Base-by-base conservation (phyloP, 2,888 invertebrate genomes). In the Dryobota labecula region DNA sequence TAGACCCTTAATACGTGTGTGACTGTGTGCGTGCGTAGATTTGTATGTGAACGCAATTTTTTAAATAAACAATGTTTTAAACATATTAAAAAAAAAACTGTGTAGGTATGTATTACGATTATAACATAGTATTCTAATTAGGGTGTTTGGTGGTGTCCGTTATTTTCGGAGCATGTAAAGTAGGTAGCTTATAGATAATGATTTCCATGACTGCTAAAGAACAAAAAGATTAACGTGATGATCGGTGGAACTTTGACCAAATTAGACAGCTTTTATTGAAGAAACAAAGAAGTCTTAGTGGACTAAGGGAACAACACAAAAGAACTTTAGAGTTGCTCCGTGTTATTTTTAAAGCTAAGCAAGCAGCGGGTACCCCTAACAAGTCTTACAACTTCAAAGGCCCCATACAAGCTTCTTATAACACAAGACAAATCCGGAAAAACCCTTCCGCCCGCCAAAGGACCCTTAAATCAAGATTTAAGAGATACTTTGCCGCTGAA, bases 401-500 rank as follows among this genome's bases (percentile, higher is more conserved):
- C 54, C 41, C 11, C 13, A 47, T n/a, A 51, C n/a, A 51, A 51
- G 20, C 41, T 69, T 51, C 27, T 57, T 61, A 47, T 63, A 66
- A 60, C 20, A 27, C 43, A 51, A 38, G n/a, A 63, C 8, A 53
- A 73, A 73, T 56, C 41, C 66, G 56, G 24, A 60, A 76, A 64
- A 64, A 24, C 64, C 71, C 53, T 70, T 67, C 57, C 43, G 7
- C n/a, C 47, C 60, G 33, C 15, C 43, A 36, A 70, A 47, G 66
- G 24, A 24, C 64, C 41, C 78, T 63, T 66, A 76, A 64, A 73
- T 72, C 53, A 71, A 54, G 67, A 72, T 77, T 33, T 62, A 69
- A 66, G 51, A 41, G 68, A 45, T 36, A 60, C 66, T 71, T 58
- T 43, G 49, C 24, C 54, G 45, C 56, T 7, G 47, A 60, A 67